Percentiles rank a stretch among this genome's conserved stretches.
These are phyloP conservation scores for Nixonia krombeini DNA, from an alignment of 1,140 invertebrate species.

Conservation along the genomic window DNA sequence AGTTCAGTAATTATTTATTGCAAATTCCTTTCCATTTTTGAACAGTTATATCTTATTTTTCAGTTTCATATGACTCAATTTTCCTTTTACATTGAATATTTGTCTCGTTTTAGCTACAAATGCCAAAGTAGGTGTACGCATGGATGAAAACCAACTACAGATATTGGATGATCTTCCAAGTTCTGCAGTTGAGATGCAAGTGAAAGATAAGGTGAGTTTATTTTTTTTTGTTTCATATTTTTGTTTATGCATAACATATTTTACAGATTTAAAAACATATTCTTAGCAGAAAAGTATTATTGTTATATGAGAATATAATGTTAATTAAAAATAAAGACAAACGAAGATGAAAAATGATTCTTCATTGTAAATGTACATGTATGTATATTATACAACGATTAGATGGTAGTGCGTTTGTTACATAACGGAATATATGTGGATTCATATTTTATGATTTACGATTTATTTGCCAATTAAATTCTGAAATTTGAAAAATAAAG, in stretches of 20 bases:
- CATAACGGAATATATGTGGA: too few relatives aligned
- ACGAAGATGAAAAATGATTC: neutral
- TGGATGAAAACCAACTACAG: slow-evolving; percentile 84
- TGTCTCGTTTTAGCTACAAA: slow-evolving; percentile 70
- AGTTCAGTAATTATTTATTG: too few relatives aligned
- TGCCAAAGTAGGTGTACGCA: slow-evolving; percentile 77
- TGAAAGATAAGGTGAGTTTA: slow-evolving; percentile 90
- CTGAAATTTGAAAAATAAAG: too few relatives aligned
- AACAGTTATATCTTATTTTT: too few relatives aligned
- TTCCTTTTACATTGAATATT: too few relatives aligned
- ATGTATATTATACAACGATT: too few relatives aligned
- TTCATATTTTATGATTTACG: too few relatives aligned
- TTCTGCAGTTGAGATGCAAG: slow-evolving; percentile 95
- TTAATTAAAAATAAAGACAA: neutral
- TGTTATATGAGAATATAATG: neutral
- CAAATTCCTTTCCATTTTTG: too few relatives aligned
- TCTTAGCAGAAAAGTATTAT: neutral
- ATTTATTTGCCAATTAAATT: too few relatives aligned
- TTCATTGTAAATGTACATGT: too few relatives aligned
- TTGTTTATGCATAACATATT: too few relatives aligned
- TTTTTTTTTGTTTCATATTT: neutral
- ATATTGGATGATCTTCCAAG: slow-evolving; percentile 90
- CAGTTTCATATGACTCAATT: neutral
- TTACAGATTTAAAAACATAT: neutral
- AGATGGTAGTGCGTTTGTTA: too few relatives aligned